A percentile compares a stretch with the other conserved stretches of the same genome.
phyloP scores from a whole-genome alignment of 1,140 invertebrate genomes.

The Drosophila ogumai region DNA sequence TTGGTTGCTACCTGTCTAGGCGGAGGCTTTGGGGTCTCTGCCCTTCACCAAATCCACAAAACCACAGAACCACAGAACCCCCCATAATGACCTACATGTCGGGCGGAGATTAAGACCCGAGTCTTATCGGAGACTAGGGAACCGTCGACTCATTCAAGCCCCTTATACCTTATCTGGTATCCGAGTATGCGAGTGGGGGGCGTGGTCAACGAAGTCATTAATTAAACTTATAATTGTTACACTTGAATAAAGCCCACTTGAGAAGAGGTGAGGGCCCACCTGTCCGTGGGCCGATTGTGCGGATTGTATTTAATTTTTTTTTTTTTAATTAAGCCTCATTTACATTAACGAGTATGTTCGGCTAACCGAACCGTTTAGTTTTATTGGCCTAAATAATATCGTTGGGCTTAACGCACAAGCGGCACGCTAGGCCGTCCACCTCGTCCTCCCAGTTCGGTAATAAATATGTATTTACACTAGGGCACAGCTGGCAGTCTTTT shows the following conservation, averaged over 20 bases:
- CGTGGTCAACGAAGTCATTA: slow-evolving; percentile 33
- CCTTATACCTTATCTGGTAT: slow-evolving; percentile 31
- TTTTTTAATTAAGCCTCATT: slow-evolving; percentile 57
- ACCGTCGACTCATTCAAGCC: slow-evolving; percentile 13
- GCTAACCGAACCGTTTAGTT: slow-evolving; percentile 63
- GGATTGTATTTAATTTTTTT: slow-evolving; percentile 32
- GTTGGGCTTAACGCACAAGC: slow-evolving; percentile 56
- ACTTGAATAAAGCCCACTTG: slow-evolving; percentile 26
- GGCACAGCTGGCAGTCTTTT: slow-evolving; percentile 64
- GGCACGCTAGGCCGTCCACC: slow-evolving; percentile 45
- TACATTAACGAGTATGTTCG: slow-evolving; percentile 51
- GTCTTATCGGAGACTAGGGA: slow-evolving; percentile 15
- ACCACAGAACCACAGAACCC: neutral
- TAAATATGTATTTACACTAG: slow-evolving; percentile 25
- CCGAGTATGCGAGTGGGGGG: slow-evolving; percentile 19
- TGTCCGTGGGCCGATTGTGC: slow-evolving; percentile 29
- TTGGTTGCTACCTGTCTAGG: slow-evolving; percentile 48
- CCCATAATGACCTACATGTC: slow-evolving; percentile 60
- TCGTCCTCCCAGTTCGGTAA: neutral
- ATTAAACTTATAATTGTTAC: slow-evolving; percentile 51
- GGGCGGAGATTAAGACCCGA: slow-evolving; percentile 19
- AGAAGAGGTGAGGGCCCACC: slow-evolving; percentile 8
- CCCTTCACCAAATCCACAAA: slow-evolving; percentile 50
- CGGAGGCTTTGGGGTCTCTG: slow-evolving; percentile 17
- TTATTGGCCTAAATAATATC: slow-evolving; percentile 74